These are phyloP conservation scores for Hartigia nigra DNA, from an alignment of 2,888 invertebrate genomes.

Conservation along the genomic window DNA sequence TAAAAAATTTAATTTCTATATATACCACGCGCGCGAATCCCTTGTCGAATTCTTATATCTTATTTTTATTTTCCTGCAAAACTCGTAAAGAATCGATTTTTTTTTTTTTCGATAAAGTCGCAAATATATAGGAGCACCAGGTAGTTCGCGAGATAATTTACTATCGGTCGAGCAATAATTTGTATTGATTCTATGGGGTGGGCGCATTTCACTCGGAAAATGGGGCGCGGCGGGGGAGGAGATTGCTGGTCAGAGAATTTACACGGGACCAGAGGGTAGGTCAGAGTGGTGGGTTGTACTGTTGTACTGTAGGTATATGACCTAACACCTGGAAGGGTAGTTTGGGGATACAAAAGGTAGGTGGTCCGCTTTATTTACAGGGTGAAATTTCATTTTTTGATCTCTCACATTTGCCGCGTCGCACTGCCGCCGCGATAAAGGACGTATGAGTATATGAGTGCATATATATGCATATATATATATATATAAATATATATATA, in stretches of 20 bases:
- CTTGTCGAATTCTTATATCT: background rate
- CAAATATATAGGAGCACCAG: background rate
- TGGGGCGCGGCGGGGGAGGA: background rate
- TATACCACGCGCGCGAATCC: no score
- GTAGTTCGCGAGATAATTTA: constrained; percentile 27
- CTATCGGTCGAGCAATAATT: constrained; percentile 26
- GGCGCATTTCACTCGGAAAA: constrained; percentile 27
- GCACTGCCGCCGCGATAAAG: background rate
- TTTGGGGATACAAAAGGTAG: background rate
- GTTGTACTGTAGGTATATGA: background rate
- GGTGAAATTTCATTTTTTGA: constrained; percentile 12
- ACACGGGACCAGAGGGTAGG: background rate
- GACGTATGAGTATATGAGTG: background rate
- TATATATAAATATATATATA: no score
- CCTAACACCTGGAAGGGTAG: background rate
- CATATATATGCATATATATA: no score
- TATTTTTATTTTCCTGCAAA: background rate
- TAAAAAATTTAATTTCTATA: background rate
- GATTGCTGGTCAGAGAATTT: background rate
- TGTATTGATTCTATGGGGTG: constrained; percentile 1
- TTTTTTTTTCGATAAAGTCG: background rate
- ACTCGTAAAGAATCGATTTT: background rate
- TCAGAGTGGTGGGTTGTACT: background rate
- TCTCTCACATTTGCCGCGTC: constrained; percentile 5
- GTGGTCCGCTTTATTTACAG: constrained; percentile 27